Evolutionary conservation across 2,113 vertebrate genomes (phyloP).

Genomic region (Piaya cayana): DNA sequence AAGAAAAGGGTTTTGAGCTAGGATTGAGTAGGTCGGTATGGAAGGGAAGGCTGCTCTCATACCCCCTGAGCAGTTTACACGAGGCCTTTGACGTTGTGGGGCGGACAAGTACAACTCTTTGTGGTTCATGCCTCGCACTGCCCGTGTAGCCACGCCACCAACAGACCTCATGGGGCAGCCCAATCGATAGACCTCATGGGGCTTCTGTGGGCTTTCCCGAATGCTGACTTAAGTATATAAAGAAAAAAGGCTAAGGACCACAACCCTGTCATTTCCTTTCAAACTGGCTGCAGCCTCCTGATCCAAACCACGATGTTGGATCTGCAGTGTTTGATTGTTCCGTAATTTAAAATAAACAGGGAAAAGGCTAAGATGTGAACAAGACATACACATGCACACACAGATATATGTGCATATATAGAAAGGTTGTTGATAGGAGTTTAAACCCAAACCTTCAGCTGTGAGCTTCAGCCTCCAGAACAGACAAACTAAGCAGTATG

Average conservation of each 20-base stretch:
- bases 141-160: not conserved
- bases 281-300: not conserved
- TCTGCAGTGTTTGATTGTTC: not conserved
- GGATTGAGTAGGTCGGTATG: not conserved
- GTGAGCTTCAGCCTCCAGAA: not conserved
- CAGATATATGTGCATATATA: not conserved
- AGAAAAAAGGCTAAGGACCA: not conserved
- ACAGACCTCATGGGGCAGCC: not conserved
- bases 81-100: not conserved
- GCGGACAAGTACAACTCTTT: not conserved
- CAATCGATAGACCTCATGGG: not conserved
- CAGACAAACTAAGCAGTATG: not conserved
- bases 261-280: not conserved
- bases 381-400: not conserved
- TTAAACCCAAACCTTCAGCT: not conserved
- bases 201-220: not conserved
- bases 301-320: not conserved
- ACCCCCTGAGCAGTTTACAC: not conserved
- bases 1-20: not conserved
- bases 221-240: not conserved
- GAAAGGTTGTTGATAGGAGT: not conserved
- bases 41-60: rapidly evolving
- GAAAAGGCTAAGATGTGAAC: not conserved
- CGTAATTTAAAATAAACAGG: not conserved
- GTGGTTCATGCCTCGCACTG: not conserved